phyloP scores from a whole-genome alignment of 30 jellyfish, hydroid and myxozoan genomes.

The Haliclystus octoradiatus region DNA sequence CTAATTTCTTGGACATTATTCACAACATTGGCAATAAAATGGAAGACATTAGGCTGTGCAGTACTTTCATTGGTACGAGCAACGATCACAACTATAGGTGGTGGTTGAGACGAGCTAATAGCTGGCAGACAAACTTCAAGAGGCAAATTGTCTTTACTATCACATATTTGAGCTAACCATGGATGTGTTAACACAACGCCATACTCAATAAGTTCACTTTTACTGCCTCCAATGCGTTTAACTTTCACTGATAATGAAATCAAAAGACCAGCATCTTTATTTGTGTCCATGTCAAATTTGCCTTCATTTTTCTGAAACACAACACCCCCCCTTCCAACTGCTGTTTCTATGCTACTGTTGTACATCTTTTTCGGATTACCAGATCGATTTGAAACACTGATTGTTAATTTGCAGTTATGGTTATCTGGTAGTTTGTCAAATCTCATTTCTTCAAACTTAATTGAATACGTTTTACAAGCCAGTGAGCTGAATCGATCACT shows the following conservation, averaged over 20 bases:
- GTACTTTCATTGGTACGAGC: not conserved
- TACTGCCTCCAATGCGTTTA: not conserved
- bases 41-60: not conserved
- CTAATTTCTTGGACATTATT: slow-evolving; percentile 2
- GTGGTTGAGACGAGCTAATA: not conserved
- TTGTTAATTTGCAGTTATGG: not conserved
- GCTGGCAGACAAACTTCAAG: not conserved
- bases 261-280: not conserved
- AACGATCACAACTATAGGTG: not conserved
- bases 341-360: not conserved
- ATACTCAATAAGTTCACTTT: not conserved
- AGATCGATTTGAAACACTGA: not conserved
- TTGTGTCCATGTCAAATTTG: not conserved
- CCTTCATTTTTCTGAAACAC: not conserved
- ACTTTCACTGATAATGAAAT: not conserved
- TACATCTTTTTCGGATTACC: not conserved
- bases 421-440: not conserved
- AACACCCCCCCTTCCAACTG: not conserved
- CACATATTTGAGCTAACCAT: not conserved
- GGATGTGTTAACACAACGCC: not conserved
- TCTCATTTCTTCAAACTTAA: slow-evolving; percentile 32
- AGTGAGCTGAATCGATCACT: slow-evolving; percentile 33
- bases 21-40: not conserved
- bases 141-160: no score
- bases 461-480: slow-evolving; percentile 21